phyloP scores from a whole-genome alignment of 2,888 invertebrate species.

The Cephalotes varians region DNA sequence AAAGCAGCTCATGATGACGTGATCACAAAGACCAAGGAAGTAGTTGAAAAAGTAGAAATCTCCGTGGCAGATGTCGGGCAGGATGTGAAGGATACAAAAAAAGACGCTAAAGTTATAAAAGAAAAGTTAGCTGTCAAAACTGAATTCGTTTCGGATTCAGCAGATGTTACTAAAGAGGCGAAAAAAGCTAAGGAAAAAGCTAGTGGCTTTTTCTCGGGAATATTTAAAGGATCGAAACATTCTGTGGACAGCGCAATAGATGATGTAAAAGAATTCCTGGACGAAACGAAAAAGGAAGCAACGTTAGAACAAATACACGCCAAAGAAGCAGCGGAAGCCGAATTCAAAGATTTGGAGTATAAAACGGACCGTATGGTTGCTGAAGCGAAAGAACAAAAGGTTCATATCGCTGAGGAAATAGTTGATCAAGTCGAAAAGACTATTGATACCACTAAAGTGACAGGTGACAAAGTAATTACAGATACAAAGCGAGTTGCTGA shows the following conservation, averaged over 20 bases:
- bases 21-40: conserved; percentile 82
- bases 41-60: not conserved
- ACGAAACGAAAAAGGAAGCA: conserved; percentile 84
- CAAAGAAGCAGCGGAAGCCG: conserved; percentile 83
- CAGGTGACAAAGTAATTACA: conserved; percentile 82
- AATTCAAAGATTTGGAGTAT: conserved; percentile 76
- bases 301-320: conserved; percentile 78
- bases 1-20: conserved; percentile 86
- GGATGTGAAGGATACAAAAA: conserved; percentile 57
- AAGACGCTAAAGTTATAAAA: conserved; percentile 57
- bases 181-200: conserved; percentile 69
- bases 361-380: conserved; percentile 23
- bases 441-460: conserved; percentile 86
- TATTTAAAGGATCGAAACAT: conserved; percentile 75
- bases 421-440: conserved; percentile 52
- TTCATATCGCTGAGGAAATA: conserved; percentile 79
- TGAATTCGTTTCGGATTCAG: conserved; percentile 62
- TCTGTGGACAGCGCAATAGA: conserved; percentile 69
- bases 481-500: conserved; percentile 33
- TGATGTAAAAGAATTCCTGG: conserved; percentile 85
- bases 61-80: conserved; percentile 34
- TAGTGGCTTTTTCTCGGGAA: conserved; percentile 71
- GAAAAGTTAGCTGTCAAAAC: conserved; percentile 62
- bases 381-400: conserved; percentile 63
- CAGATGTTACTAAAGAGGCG: conserved; percentile 63